Conservation (phyloP, 1,140 invertebrate genomes). For the Solenopsis fugax region DNA sequence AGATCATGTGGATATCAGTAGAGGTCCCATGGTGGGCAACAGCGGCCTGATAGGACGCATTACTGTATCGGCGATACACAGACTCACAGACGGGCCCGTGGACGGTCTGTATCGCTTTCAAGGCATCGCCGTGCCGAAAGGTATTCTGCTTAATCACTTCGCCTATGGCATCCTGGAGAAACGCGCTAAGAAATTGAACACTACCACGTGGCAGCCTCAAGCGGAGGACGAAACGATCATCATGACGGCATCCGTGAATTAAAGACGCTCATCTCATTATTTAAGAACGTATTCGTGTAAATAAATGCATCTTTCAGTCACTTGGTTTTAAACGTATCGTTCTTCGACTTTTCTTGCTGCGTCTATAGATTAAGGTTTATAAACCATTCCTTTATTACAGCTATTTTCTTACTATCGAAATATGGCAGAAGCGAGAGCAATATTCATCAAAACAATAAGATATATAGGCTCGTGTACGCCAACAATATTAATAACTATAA, state of each 20-base stretch:
- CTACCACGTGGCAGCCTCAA: constrained; percentile 75
- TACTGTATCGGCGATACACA: constrained; percentile 91
- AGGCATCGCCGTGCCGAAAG: constrained; percentile 94
- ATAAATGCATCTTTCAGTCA: constrained; percentile 49
- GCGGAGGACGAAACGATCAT: neutral
- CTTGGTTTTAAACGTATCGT: neutral
- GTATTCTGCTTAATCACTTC: constrained; percentile 93
- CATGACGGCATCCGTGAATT: constrained; percentile 12
- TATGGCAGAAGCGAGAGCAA: neutral
- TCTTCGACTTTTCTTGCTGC: neutral
- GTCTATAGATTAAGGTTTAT: neutral
- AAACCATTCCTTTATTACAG: neutral
- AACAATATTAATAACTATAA: too few relatives aligned
- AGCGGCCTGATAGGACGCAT: constrained; percentile 92
- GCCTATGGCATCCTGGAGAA: constrained; percentile 92
- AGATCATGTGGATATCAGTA: constrained; percentile 96
- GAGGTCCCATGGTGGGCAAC: constrained; percentile 95
- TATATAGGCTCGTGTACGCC: too few relatives aligned
- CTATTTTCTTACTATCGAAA: neutral
- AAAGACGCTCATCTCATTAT: neutral
- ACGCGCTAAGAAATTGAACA: constrained; percentile 90
- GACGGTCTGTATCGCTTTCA: constrained; percentile 94
- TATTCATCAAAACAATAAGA: too few relatives aligned
- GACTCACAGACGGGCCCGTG: constrained; percentile 87
- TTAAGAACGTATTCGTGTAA: constrained; percentile 32